A percentile compares a stretch with the other conserved stretches of the same genome.
phyloP scores from a whole-genome alignment of 2,797 vertebrate genomes.

The Rousettus madagascariensis region DNA sequence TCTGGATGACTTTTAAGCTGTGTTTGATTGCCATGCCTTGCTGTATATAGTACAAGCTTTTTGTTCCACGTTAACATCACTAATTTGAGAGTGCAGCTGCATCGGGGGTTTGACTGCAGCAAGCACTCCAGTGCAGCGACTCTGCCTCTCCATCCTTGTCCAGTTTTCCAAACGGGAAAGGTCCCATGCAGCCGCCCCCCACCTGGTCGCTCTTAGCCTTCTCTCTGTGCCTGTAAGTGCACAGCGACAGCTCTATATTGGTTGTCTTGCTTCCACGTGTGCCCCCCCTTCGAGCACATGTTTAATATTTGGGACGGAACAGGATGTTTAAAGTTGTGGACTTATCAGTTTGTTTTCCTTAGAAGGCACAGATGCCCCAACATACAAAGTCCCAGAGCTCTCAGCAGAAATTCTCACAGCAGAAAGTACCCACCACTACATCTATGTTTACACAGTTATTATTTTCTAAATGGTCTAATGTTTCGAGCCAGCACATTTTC shows the following conservation, averaged over 20 bases:
- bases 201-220: neutral
- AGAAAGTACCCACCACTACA: neutral
- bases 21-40: neutral
- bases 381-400: neutral
- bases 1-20: neutral
- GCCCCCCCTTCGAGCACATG: neutral
- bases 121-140: neutral
- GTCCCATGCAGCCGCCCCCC: neutral
- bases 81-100: neutral
- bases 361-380: constrained; percentile 34
- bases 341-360: constrained; percentile 58
- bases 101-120: neutral
- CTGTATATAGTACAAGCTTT: neutral
- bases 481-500: neutral
- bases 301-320: constrained; percentile 44
- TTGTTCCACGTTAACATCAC: neutral
- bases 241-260: neutral
- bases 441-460: neutral
- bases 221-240: neutral
- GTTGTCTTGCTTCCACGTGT: constrained; percentile 1
- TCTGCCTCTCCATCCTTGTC: neutral
- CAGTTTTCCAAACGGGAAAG: neutral
- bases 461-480: neutral
- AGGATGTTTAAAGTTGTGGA: constrained; percentile 34
- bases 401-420: neutral